Evolutionary conservation across 1,140 invertebrate genomes (phyloP), one percentile per base, ranked within the genome.

Genomic region (Papilio dardanus): DNA sequence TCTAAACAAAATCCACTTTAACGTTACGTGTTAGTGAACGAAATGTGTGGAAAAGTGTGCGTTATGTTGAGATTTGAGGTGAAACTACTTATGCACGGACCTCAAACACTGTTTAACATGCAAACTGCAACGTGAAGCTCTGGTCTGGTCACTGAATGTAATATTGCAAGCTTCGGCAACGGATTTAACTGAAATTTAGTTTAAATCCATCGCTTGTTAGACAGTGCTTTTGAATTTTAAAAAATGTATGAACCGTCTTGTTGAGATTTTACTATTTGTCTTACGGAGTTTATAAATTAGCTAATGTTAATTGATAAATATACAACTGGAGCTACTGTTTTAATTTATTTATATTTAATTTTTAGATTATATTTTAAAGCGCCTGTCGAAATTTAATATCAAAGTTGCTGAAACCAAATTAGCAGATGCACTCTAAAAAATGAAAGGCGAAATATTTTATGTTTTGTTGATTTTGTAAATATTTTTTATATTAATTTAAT

Each of bases 151-250:
- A 35, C 65, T 67, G 65, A 67, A 67, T 67, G 65, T 67, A 67
- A 67, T 67, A 35, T 35, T 67, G 31, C 19, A 8, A 31, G 65
- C 62, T 16, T 33, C 65, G 30, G 65, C 30, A 35, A 35, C 31
- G 65, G 65, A 35, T 67, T 67, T 67, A 67, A 67, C 30, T 67
- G 65, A 67, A 35, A 67, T 67, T 67, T 67, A 35, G 65, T 67
- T 33, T 35, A 67, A 7, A 21, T 24, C 21, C 19, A 54, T 21
- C 21, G 50, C 50, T 54, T 62, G 54, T 62, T 62, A 62, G 54
- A 62, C 54, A 62, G 21, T 28, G 54, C 54, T 24, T 62, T 28
- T 28, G 30, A 62, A 62, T 14, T 62, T 62, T 30, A 28, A 28
- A 28, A 28, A 62, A 30, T 28, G 21, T 28, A 14, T 28, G 21